phyloP scores from a whole-genome alignment of 30 jellyfish, hydroid and myxozoan species.

The Hydra vulgaris region DNA sequence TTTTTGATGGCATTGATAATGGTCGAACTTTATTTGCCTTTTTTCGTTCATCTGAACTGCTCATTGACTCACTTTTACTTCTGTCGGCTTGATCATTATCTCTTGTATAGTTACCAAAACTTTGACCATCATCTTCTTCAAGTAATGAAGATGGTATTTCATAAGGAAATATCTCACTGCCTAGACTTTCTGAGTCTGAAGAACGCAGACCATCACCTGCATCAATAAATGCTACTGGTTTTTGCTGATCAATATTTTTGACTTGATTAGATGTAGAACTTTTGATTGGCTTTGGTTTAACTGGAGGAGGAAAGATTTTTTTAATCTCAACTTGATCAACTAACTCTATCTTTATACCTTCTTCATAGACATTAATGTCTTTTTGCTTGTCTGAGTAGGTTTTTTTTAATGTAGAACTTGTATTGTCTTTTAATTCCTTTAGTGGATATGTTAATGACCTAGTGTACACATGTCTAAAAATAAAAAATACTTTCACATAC shows the following conservation, averaged over 20 bases:
- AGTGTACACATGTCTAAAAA: not conserved
- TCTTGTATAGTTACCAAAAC: not conserved
- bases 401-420: not conserved
- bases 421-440: not conserved
- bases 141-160: not conserved
- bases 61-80: not conserved
- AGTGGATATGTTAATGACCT: not conserved
- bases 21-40: not conserved
- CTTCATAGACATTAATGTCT: not conserved
- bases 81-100: not conserved
- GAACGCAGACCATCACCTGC: slow-evolving; percentile 15
- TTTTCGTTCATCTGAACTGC: not conserved
- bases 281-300: not conserved
- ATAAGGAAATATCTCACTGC: not conserved
- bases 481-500: too few species aligned
- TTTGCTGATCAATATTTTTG: not conserved
- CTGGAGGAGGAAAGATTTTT: slow-evolving; percentile 5
- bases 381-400: not conserved
- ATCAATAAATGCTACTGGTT: slow-evolving; percentile 2
- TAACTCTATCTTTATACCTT: not conserved
- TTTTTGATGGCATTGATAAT: not conserved
- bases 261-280: not conserved
- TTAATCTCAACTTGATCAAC: not conserved
- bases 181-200: slow-evolving; percentile 7
- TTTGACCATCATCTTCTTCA: not conserved